These are phyloP conservation scores for Passer domesticus DNA, from an alignment of 2,113 vertebrate genomes.

Conservation along the genomic window DNA sequence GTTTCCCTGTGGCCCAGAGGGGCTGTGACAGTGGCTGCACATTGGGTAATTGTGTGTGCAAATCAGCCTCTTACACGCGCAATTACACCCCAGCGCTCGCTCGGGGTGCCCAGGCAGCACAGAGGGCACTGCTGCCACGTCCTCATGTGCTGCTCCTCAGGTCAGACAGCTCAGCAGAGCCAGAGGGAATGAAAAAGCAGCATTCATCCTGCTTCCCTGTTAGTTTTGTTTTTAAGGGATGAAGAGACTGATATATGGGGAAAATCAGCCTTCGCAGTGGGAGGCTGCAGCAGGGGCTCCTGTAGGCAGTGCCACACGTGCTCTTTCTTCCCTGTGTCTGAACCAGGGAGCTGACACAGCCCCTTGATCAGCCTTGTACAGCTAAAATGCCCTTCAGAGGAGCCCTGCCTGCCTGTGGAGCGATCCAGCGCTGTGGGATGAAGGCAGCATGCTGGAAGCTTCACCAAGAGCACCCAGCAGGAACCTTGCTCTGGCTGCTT, in stretches of 20 bases:
- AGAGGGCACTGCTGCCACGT: background rate
- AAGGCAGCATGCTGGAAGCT: background rate
- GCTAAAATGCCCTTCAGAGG: background rate
- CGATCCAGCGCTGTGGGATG: rapidly evolving
- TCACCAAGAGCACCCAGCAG: background rate
- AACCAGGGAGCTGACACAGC: background rate
- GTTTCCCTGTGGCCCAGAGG: background rate
- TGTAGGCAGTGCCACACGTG: background rate
- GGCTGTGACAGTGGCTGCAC: slow-evolving; percentile 3
- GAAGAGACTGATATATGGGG: background rate
- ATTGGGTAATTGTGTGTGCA: slow-evolving; percentile 15
- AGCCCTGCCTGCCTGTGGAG: background rate
- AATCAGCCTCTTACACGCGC: background rate
- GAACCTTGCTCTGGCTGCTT: background rate
- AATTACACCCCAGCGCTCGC: background rate
- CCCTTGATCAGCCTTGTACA: background rate
- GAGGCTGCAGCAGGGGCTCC: background rate
- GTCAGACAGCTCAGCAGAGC: background rate
- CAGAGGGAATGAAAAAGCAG: background rate
- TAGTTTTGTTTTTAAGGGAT: background rate
- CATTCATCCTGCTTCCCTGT: background rate
- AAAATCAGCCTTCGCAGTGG: background rate
- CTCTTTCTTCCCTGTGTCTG: background rate
- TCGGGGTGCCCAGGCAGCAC: background rate
- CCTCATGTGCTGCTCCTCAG: background rate